Evolutionary conservation across 2,888 invertebrate genomes (phyloP), one percentile per base, ranked within the genome.

Genomic region (Cosmorhoe ocellata): DNA sequence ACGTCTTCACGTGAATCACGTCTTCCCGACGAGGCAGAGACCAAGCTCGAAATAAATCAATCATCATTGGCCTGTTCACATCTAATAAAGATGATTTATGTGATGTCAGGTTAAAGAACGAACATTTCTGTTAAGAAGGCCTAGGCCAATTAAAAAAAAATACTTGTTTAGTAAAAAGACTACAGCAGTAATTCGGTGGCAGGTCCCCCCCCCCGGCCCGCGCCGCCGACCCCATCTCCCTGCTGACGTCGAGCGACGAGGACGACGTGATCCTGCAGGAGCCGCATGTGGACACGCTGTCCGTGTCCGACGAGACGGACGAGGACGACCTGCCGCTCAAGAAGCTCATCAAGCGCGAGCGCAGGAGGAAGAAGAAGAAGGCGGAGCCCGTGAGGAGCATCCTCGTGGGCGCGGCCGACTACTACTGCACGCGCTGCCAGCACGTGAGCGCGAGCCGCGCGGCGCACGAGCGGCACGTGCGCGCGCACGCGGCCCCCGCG

Each of bases 201-300:
- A n/a, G n/a, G n/a, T n/a, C n/a, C n/a, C n/a, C n/a, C n/a, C n/a
- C n/a, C n/a, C n/a, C n/a, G n/a, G n/a, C n/a, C n/a, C n/a, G n/a
- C n/a, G n/a, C n/a, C n/a, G n/a, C n/a, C n/a, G n/a, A 81, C 9
- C 79, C 88, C 0, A 84, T 89, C 10, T 85, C 84, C 30, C 66
- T 89, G 0, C 58, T 89, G 0, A 88, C 89, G 0, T 89, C 89
- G 0, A 83, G 83, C 56, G 89, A 90, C 38, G 88, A 88, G 1
- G 84, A 84, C 24, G 89, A 89, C 43, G 88, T 88, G 0, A 86
- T 90, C 0, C 48, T 89, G 0, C 66, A 88, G 8, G 89, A 89
- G 1, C 89, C 88, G 0, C 66, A 84, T 43, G 83, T 88, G 1
- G 89, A 89, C 59, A 79, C 78, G 0, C 81, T 89, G 0, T 85